These are phyloP conservation scores for Ectemnius cavifrons DNA, from an alignment of 2,888 invertebrate genomes.

Conservation along the genomic window DNA sequence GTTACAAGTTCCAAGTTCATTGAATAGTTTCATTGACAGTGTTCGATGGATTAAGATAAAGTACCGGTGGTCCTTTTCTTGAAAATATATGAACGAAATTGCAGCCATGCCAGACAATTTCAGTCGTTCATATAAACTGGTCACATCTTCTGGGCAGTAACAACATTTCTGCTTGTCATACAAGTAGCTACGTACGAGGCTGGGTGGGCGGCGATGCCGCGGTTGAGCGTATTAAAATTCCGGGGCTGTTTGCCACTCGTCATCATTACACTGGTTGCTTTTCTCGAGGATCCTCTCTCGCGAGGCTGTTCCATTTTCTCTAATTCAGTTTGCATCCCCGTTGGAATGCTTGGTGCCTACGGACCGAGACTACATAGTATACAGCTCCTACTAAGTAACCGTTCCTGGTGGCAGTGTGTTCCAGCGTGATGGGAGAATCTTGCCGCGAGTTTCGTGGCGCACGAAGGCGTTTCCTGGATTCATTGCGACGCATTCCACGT, in stretches of 20 bases:
- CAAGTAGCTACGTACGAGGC: not conserved
- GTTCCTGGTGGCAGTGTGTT: slow-evolving; percentile 42
- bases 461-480: slow-evolving; percentile 59
- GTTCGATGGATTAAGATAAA: too few species aligned
- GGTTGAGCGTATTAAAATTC: slow-evolving; percentile 6
- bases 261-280: slow-evolving; percentile 16
- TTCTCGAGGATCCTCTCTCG: slow-evolving; percentile 15
- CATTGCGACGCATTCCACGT: slow-evolving; percentile 68
- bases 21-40: too few species aligned
- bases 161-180: not conserved
- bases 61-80: not conserved
- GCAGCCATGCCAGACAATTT: not conserved
- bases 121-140: not conserved
- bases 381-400: slow-evolving; percentile 49
- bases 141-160: too few species aligned
- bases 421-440: slow-evolving; percentile 38
- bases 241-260: slow-evolving; percentile 11
- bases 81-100: not conserved
- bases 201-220: not conserved
- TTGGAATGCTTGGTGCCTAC: slow-evolving; percentile 42
- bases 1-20: too few species aligned
- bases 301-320: slow-evolving; percentile 24
- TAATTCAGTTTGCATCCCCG: slow-evolving; percentile 45
- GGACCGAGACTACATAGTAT: too few species aligned
- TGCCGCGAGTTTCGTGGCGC: slow-evolving; percentile 39